Percentiles rank a stretch among this genome's conserved stretches.
These are phyloP conservation scores for Mystacides longicornis DNA, from an alignment of 2,888 invertebrate genomes.

Conservation along the genomic window DNA sequence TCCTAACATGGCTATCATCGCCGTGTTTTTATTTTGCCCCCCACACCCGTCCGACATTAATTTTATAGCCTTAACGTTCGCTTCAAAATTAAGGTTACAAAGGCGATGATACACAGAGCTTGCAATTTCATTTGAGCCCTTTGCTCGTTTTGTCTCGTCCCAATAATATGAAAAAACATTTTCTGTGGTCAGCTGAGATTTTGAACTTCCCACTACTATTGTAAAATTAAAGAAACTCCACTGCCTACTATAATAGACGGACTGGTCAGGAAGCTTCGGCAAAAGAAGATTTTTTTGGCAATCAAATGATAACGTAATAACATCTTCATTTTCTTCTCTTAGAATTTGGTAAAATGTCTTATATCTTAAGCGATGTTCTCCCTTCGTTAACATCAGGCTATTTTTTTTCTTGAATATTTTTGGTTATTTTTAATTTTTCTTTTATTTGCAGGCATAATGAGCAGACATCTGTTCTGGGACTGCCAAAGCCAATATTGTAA, in stretches of 20 bases:
- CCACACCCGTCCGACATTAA: not conserved
- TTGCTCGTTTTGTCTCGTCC: not conserved
- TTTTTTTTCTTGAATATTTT: conserved; percentile 25
- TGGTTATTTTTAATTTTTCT: conserved; percentile 28
- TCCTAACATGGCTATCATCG: not conserved
- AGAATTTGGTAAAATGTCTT: conserved; percentile 28
- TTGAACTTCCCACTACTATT: not conserved
- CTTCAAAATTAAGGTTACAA: not conserved
- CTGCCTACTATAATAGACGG: not conserved
- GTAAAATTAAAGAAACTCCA: not conserved
- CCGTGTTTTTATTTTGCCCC: not conserved
- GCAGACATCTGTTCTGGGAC: conserved; percentile 27
- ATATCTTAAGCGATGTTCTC: conserved; percentile 26
- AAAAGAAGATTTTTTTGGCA: not conserved
- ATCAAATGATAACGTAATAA: not conserved
- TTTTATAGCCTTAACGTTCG: not conserved
- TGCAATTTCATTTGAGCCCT: not conserved
- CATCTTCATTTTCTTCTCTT: conserved; percentile 23
- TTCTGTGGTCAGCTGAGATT: not conserved
- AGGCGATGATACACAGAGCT: not conserved
- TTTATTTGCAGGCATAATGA: conserved; percentile 25
- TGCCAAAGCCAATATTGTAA: conserved; percentile 28
- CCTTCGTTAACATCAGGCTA: conserved; percentile 25
- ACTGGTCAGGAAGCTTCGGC: not conserved
- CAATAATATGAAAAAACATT: not conserved